Evolutionary conservation across 1,140 invertebrate genomes (phyloP), one percentile per base, ranked within the genome.

Genomic region (Akabosia matsudoensis): DNA sequence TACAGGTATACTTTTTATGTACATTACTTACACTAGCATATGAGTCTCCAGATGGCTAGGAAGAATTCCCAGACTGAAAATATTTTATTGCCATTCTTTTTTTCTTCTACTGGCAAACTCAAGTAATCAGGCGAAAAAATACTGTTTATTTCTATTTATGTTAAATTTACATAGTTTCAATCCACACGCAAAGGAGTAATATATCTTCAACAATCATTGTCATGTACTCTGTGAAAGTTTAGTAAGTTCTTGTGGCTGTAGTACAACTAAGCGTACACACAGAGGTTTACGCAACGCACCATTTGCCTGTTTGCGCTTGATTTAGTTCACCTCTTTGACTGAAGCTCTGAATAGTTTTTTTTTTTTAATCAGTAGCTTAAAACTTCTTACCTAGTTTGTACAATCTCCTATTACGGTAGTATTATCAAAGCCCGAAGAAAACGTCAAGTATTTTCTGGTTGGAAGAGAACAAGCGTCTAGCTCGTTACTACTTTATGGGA

Each of bases 61-160:
- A 45, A 45, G 37, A 18, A 45, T 45, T 30, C 61, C 61, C 61
- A 67, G 61, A 67, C 61, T 67, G 61, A 67, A 31, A 67, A 67
- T 67, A 67, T 31, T 67, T 16, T 30, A 28, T 56, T 56, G 37
- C 37, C 37, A 45, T 45, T 45, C 18, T 45, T n/a, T n/a, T n/a
- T n/a, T n/a, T n/a, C n/a, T 45, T 45, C 18, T 45, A 18, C 7
- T 45, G 37, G 37, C 37, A 45, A 45, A 45, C 18, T 7, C 37
- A 45, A 10, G 37, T 10, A 45, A 10, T 45, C 37, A 45, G 37
- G 18, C 37, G 7, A 45, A 45, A 45, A 45, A 45, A 45, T 45
- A 45, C 37, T 45, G n/a, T n/a, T n/a, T n/a, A n/a, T n/a, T n/a
- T n/a, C n/a, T n/a, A n/a, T n/a, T n/a, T n/a, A n/a, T n/a, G n/a